Conservation (phyloP, 2,797 vertebrate species). For the Mustela erminea region DNA sequence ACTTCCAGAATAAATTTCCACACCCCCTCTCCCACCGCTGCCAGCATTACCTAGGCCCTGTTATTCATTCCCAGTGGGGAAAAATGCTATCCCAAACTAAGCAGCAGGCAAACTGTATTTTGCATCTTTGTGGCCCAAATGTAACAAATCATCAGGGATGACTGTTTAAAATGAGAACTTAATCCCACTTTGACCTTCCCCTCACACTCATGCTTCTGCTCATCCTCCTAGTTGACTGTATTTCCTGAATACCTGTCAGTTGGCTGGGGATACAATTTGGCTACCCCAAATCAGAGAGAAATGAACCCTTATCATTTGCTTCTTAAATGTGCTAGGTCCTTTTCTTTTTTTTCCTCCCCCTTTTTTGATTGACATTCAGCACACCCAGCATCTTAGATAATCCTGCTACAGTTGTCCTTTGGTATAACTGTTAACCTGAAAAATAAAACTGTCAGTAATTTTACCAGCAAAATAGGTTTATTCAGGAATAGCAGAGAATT, state of each 20-base stretch:
- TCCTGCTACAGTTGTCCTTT: background rate
- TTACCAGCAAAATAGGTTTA: background rate
- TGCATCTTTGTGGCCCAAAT: background rate
- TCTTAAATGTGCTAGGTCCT: background rate
- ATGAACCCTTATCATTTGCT: background rate
- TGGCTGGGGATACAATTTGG: background rate
- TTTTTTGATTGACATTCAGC: background rate
- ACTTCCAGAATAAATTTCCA: background rate
- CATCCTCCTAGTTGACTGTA: too few relatives aligned
- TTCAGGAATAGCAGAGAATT: background rate
- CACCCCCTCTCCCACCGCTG: accelerated
- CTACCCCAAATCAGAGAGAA: background rate
- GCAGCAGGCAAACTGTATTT: background rate
- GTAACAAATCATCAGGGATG: background rate
- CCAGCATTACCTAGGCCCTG: accelerated
- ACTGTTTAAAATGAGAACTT: background rate
- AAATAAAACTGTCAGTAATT: background rate
- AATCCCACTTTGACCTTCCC: background rate
- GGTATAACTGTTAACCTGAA: background rate
- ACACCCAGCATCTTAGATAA: background rate
- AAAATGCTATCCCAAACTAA: background rate
- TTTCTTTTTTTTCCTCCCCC: background rate
- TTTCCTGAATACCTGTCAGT: background rate
- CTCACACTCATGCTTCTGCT: background rate
- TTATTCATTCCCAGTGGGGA: background rate